phyloP scores from a whole-genome alignment of 2,113 vertebrate genomes.

The Cygnus buccinator region DNA sequence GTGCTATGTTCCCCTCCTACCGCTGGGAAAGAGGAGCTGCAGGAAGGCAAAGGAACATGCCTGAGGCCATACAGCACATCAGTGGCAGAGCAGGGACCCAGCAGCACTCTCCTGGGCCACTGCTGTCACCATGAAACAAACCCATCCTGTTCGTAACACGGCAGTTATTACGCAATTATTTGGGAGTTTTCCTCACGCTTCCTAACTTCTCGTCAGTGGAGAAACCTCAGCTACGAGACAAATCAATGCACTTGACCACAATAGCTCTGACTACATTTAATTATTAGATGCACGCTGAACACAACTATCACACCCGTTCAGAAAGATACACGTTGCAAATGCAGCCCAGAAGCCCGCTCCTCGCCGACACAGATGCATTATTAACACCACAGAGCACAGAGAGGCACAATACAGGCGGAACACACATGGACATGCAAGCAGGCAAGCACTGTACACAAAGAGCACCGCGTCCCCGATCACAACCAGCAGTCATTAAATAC shows the following conservation, averaged over 20 bases:
- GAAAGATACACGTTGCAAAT: accelerated
- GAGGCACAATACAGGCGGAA: background rate
- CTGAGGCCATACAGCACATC: background rate
- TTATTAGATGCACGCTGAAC: background rate
- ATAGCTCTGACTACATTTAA: accelerated
- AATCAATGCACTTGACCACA: background rate
- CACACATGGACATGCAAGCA: background rate
- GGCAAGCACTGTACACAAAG: background rate
- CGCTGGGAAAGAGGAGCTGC: background rate
- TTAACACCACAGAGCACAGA: background rate
- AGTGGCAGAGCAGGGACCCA: accelerated
- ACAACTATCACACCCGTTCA: accelerated
- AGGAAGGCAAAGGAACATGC: accelerated
- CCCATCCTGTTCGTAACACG: background rate
- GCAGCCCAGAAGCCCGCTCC: background rate
- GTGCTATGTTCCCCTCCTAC: background rate
- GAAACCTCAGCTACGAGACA: accelerated
- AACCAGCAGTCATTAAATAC: background rate
- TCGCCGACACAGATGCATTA: accelerated
- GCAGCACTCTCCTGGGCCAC: background rate
- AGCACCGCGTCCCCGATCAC: background rate
- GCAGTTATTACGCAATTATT: background rate
- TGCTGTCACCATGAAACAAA: background rate
- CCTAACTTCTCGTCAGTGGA: background rate
- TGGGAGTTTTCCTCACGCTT: background rate